Conservation (phyloP, 2,797 vertebrate genomes). For the Bovichtus variegatus region DNA sequence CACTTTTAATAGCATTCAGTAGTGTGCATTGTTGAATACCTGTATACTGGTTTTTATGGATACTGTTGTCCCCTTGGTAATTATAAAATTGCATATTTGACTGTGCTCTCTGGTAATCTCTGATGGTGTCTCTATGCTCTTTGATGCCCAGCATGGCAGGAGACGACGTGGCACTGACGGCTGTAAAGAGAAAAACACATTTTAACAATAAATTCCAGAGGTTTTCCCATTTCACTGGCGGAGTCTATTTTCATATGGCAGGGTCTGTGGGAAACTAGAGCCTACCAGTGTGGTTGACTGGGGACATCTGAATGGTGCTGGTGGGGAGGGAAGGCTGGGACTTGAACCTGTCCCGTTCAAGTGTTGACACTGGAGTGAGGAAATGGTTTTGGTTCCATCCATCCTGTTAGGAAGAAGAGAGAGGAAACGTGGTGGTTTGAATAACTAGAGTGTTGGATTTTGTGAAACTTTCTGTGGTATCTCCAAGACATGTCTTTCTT, state of each 20-base stretch:
- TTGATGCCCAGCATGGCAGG: constrained; percentile 94
- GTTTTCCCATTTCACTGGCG: constrained; percentile 45
- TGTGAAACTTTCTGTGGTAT: not conserved
- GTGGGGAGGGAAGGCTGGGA: constrained; percentile 95
- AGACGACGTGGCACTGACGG: constrained; percentile 95
- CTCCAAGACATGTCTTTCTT: not conserved
- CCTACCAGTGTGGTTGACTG: constrained; percentile 94
- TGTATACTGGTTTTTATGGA: constrained; percentile 93
- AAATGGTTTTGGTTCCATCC: constrained; percentile 99
- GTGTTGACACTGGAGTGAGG: constrained; percentile 95
- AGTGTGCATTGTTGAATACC: constrained; percentile 82
- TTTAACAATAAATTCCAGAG: constrained; percentile 60
- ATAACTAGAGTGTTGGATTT: not conserved
- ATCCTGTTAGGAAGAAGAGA: constrained; percentile 83
- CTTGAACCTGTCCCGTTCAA: constrained; percentile 95
- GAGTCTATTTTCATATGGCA: constrained; percentile 40
- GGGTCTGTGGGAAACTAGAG: constrained; percentile 15
- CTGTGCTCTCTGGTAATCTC: constrained; percentile 93
- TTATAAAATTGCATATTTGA: constrained; percentile 98
- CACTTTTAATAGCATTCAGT: constrained; percentile 5
- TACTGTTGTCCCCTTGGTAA: constrained; percentile 91
- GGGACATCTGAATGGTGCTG: constrained; percentile 93
- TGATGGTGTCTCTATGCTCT: constrained; percentile 87
- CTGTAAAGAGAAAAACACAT: constrained; percentile 76
- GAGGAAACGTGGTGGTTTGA: constrained; percentile 12